A percentile compares a stretch with the other conserved stretches of the same genome.
phyloP scores from a whole-genome alignment of 2,888 invertebrate species.

The Epirrita christyi region DNA sequence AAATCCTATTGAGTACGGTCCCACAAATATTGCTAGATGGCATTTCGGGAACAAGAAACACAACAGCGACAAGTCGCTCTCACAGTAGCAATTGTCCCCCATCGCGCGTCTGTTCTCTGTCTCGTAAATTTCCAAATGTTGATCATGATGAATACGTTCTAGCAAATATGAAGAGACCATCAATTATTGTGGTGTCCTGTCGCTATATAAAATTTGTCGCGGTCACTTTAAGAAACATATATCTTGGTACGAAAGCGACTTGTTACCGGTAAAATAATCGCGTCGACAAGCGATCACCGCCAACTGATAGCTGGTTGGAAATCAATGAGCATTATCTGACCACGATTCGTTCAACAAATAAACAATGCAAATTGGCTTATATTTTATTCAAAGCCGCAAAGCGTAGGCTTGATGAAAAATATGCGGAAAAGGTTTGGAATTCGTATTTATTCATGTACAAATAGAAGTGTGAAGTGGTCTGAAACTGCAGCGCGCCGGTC shows the following conservation, averaged over 20 bases:
- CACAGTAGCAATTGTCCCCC: not conserved
- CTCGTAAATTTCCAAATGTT: not conserved
- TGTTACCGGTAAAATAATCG: constrained; percentile 32
- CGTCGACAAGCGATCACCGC: constrained; percentile 29
- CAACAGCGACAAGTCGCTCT: not conserved
- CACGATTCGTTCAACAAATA: constrained; percentile 47
- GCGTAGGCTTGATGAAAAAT: constrained; percentile 1
- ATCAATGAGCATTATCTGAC: constrained; percentile 52
- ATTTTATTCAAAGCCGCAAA: constrained; percentile 49
- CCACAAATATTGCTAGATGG: constrained; percentile 3
- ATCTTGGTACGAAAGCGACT: constrained; percentile 22
- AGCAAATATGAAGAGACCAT: not conserved
- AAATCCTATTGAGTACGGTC: constrained; percentile 15
- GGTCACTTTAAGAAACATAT: not conserved
- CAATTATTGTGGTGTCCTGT: not conserved
- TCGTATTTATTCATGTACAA: too few species aligned
- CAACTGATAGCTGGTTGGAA: constrained; percentile 38
- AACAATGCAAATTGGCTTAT: constrained; percentile 55
- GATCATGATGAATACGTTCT: not conserved
- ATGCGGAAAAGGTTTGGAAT: not conserved
- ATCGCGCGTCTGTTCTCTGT: not conserved
- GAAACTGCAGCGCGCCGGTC: too few species aligned
- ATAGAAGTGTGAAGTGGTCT: too few species aligned
- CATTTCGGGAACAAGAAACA: not conserved
- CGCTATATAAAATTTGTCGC: not conserved